Evolutionary conservation across 1,140 invertebrate genomes (phyloP).

Genomic region (Popillia japonica): DNA sequence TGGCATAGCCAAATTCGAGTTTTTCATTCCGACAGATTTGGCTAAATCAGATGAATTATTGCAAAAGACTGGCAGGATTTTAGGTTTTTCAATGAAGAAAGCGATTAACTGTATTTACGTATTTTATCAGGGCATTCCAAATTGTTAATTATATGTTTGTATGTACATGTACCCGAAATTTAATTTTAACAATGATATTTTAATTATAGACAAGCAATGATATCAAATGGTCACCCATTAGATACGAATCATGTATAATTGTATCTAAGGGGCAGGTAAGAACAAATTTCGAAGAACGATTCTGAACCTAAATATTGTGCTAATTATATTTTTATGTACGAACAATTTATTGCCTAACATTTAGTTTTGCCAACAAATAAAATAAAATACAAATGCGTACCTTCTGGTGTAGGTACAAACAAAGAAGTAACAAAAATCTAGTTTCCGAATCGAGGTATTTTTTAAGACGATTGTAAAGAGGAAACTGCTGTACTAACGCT

Average conservation of each 20-base stretch:
- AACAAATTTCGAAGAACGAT: conserved; percentile 19
- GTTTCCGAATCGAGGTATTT: neutral
- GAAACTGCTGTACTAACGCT: conserved; percentile 15
- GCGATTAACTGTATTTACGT: too few species aligned
- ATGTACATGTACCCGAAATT: neutral
- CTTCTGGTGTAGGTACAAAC: conserved; percentile 21
- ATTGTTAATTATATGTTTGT: neutral
- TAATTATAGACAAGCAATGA: conserved; percentile 24
- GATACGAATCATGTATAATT: conserved; percentile 4
- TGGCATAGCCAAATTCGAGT: too few species aligned
- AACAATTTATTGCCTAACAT: conserved; percentile 49
- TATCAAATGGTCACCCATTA: conserved; percentile 9
- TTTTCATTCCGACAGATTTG: too few species aligned
- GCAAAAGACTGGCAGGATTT: too few species aligned
- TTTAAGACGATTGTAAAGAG: conserved; percentile 12
- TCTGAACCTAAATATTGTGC: conserved; percentile 43
- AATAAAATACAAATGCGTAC: conserved; percentile 31
- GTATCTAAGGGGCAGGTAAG: conserved; percentile 6
- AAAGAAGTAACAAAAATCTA: conserved; percentile 23
- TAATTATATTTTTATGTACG: conserved; percentile 48
- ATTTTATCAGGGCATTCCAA: neutral
- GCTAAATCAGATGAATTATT: too few species aligned
- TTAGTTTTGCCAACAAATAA: conserved; percentile 52
- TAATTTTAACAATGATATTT: neutral
- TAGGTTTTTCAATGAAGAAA: too few species aligned